phyloP scores from a whole-genome alignment of 2,888 invertebrate species.

The Sinodicranocentrus sp. region DNA sequence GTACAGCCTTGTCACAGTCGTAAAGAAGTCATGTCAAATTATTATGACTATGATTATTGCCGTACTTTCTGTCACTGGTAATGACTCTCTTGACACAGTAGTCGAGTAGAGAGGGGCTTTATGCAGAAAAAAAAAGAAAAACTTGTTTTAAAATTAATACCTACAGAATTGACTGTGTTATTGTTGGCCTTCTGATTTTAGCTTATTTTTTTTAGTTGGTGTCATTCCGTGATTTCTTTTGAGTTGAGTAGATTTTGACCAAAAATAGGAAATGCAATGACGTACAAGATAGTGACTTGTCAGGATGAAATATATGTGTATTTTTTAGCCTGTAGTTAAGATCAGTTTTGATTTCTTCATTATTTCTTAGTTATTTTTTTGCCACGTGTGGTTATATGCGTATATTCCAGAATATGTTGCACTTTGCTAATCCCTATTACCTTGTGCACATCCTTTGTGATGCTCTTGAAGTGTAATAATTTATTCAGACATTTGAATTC shows the following conservation, averaged over 20 bases:
- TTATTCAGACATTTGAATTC: conserved; percentile 52
- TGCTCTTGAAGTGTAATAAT: conserved; percentile 48
- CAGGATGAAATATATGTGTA: no score
- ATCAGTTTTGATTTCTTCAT: no score
- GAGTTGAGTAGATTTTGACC: background rate
- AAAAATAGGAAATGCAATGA: conserved; percentile 8
- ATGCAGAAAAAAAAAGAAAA: conserved; percentile 33
- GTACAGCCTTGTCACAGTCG: conserved; percentile 61
- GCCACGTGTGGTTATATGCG: no score
- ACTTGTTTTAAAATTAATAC: conserved; percentile 17
- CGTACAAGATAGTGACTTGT: no score
- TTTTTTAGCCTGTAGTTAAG: no score
- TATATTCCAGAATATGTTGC: no score
- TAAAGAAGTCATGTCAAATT: conserved; percentile 74
- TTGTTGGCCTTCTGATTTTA: conserved; percentile 20
- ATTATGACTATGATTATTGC: conserved; percentile 74
- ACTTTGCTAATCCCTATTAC: no score
- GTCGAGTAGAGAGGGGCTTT: conserved; percentile 18
- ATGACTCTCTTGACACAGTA: conserved; percentile 62
- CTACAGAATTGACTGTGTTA: background rate
- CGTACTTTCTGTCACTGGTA: conserved; percentile 71
- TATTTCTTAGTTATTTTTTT: no score
- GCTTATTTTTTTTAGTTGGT: background rate
- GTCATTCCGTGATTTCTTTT: background rate
- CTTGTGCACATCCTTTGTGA: no score